These are phyloP conservation scores for Sander vitreus DNA, from an alignment of 2,113 vertebrate genomes.

Conservation along the genomic window DNA sequence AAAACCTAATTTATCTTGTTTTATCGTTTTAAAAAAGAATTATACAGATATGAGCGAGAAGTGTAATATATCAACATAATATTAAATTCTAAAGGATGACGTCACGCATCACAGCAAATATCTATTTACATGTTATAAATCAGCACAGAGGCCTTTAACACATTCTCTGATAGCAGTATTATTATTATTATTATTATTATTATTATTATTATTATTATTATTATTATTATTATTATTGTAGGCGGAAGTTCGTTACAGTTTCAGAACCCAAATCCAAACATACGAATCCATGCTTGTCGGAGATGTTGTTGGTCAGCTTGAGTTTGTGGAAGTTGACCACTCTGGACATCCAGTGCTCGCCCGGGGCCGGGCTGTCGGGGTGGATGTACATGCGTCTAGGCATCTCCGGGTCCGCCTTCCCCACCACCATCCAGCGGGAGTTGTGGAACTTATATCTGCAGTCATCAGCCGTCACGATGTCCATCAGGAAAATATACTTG, in stretches of 20 bases:
- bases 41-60: background rate
- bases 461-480: conserved; percentile 94
- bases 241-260: background rate
- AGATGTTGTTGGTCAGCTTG: conserved; percentile 97
- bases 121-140: background rate
- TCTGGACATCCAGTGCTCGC: conserved; percentile 98
- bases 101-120: background rate
- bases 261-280: conserved; percentile 74
- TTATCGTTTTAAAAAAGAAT: background rate
- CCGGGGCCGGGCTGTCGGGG: conserved; percentile 95
- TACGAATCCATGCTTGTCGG: conserved; percentile 97
- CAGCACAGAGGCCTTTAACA: background rate
- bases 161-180: background rate
- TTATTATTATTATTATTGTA: background rate
- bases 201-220: background rate
- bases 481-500: conserved; percentile 95
- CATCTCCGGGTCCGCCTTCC: conserved; percentile 97
- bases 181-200: background rate
- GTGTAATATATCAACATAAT: background rate
- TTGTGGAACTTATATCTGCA: conserved; percentile 98
- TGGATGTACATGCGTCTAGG: conserved; percentile 97
- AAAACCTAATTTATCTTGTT: background rate
- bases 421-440: conserved; percentile 95
- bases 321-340: conserved; percentile 96
- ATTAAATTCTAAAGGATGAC: background rate